phyloP scores from a whole-genome alignment of 1,140 invertebrate species.

The Holotrichia oblita region DNA sequence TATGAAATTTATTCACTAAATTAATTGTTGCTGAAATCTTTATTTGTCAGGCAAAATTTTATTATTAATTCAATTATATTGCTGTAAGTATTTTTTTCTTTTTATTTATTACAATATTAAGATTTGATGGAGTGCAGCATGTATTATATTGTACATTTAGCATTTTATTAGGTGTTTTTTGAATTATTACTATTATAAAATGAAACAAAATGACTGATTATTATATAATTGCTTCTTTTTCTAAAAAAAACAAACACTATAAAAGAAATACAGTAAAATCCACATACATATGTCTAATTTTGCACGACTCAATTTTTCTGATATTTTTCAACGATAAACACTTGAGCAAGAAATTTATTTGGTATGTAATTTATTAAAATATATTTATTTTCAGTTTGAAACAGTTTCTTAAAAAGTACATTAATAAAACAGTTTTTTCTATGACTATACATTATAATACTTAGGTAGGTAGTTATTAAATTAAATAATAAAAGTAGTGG shows the following conservation, averaged over 20 bases:
- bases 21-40: too few species aligned
- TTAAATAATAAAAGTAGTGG: slow-evolving; percentile 52
- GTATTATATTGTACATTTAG: slow-evolving; percentile 33
- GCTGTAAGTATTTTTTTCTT: neutral
- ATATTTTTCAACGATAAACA: neutral
- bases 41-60: too few species aligned
- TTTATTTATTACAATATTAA: slow-evolving; percentile 8
- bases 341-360: slow-evolving; percentile 11
- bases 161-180: slow-evolving; percentile 43
- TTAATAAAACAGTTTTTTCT: slow-evolving; percentile 45
- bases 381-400: slow-evolving; percentile 42
- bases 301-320: slow-evolving; percentile 39
- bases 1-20: too few species aligned
- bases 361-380: slow-evolving; percentile 44
- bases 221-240: slow-evolving; percentile 33
- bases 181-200: slow-evolving; percentile 38
- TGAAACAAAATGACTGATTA: slow-evolving; percentile 28
- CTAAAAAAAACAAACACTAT: slow-evolving; percentile 11
- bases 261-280: slow-evolving; percentile 40
- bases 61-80: neutral
- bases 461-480: slow-evolving; percentile 52
- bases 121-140: slow-evolving; percentile 40
- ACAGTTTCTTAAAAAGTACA: slow-evolving; percentile 24
- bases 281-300: slow-evolving; percentile 44
- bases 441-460: slow-evolving; percentile 48